Percentiles rank a stretch among this genome's conserved stretches.
Conservation (phyloP, 2,888 invertebrate species). For the Leucozona laternaria region DNA sequence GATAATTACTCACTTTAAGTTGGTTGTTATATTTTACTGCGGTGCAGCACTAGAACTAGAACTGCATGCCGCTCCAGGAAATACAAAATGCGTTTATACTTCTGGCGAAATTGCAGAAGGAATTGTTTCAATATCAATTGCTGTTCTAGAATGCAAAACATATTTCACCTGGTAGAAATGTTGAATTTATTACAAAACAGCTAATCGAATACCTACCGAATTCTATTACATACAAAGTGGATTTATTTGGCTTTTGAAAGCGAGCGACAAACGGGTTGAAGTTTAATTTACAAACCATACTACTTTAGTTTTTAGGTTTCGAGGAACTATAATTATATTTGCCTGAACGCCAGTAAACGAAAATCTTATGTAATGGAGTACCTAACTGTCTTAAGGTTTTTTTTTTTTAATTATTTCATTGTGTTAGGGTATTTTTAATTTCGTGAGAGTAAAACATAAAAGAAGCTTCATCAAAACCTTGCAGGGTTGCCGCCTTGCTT, state of each 20-base stretch:
- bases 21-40: constrained; percentile 5
- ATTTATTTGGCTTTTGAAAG: not conserved
- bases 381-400: too few relatives aligned
- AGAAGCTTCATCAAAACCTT: too few relatives aligned
- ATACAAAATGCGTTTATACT: not conserved
- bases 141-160: not conserved
- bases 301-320: too few relatives aligned
- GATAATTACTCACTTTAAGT: constrained; percentile 43
- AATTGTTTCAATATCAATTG: not conserved
- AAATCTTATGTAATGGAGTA: too few relatives aligned
- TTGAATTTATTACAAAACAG: not conserved
- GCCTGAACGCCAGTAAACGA: too few relatives aligned
- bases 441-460: too few relatives aligned
- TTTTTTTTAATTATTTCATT: too few relatives aligned
- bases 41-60: not conserved
- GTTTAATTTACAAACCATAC: too few relatives aligned
- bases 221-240: not conserved
- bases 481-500: too few relatives aligned
- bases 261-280: not conserved
- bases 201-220: not conserved
- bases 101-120: not conserved
- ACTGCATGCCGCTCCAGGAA: not conserved
- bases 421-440: too few relatives aligned
- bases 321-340: too few relatives aligned
- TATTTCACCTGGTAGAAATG: not conserved